phyloP scores from a whole-genome alignment of 1,140 invertebrate genomes.

The Heliothis virescens region DNA sequence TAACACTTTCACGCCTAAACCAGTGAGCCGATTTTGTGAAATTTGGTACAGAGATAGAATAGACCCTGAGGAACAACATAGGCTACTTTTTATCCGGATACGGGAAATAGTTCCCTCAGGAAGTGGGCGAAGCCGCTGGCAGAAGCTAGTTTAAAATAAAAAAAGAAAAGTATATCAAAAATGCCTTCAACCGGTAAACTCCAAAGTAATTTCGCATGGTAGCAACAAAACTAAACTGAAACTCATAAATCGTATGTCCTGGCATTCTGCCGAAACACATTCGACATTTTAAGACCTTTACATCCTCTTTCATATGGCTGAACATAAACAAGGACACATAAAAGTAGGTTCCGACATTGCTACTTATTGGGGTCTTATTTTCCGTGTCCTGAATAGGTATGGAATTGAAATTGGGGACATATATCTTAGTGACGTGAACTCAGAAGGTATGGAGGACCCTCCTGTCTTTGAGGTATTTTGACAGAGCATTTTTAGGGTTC shows the following conservation, averaged over 20 bases:
- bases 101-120: no score
- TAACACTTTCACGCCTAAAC: no score
- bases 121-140: no score
- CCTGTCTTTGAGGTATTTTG: no score
- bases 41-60: no score
- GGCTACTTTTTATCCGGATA: no score
- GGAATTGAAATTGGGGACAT: not conserved
- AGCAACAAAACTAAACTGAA: constrained; percentile 9
- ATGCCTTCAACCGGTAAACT: no score
- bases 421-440: not conserved
- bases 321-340: not conserved
- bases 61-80: no score
- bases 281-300: constrained; percentile 34
- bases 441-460: not conserved
- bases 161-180: no score
- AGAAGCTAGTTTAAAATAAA: no score
- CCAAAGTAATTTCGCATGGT: not conserved
- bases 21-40: no score
- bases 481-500: no score
- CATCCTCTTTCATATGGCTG: not conserved
- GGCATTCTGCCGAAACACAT: constrained; percentile 31
- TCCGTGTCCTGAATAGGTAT: not conserved
- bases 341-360: constrained; percentile 14
- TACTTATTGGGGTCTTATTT: constrained; percentile 14
- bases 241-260: constrained; percentile 20